Percentiles rank a stretch among this genome's conserved stretches.
phyloP scores from a whole-genome alignment of 2,888 invertebrate species.

The Diadegma fenestrale region DNA sequence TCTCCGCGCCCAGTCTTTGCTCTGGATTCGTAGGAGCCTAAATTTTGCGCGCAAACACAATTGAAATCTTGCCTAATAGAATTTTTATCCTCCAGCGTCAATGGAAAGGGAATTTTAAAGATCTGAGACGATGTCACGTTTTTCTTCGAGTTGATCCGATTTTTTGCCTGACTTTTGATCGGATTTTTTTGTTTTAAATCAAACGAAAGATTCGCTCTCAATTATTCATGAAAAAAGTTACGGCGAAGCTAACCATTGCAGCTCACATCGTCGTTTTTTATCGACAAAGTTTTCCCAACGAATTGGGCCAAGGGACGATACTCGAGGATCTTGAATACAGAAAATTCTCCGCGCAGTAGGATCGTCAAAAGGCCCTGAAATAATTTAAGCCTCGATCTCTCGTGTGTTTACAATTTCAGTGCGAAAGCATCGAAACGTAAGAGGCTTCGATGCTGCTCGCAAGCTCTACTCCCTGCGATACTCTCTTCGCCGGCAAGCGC shows the following conservation, averaged over 20 bases:
- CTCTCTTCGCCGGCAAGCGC: slow-evolving; percentile 15
- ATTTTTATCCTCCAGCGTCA: neutral
- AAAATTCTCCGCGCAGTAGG: neutral
- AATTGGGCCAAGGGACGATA: neutral
- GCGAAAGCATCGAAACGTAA: slow-evolving; percentile 24
- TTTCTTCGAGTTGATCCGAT: neutral
- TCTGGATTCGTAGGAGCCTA: neutral
- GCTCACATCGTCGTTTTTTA: neutral
- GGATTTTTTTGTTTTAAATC: neutral
- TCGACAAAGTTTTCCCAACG: neutral
- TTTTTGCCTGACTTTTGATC: neutral
- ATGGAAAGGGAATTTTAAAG: neutral
- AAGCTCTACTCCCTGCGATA: slow-evolving; percentile 14
- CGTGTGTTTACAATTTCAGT: slow-evolving; percentile 36
- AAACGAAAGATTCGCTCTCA: neutral
- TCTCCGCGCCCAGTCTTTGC: neutral
- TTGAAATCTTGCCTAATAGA: neutral
- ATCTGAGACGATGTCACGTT: neutral
- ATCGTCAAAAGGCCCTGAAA: neutral
- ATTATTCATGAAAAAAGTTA: neutral
- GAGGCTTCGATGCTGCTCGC: neutral
- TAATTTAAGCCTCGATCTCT: slow-evolving; percentile 8
- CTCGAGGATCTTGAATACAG: neutral
- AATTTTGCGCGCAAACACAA: neutral
- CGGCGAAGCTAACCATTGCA: neutral